These are phyloP conservation scores for Zingel zingel DNA, from an alignment of 2,113 vertebrate genomes.

Conservation along the genomic window DNA sequence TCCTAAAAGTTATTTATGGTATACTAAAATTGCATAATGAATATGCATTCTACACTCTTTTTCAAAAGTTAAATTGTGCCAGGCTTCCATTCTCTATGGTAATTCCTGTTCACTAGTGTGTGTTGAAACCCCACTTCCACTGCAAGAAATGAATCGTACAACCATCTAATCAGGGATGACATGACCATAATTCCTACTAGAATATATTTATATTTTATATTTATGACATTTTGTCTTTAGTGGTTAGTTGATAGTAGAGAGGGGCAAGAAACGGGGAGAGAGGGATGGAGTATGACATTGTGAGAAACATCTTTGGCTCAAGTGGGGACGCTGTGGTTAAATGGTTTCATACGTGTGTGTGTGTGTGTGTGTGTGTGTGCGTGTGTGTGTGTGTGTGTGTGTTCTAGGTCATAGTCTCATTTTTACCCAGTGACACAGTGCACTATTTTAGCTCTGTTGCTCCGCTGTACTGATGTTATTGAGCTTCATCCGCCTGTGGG, in stretches of 20 bases:
- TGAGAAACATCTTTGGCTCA: conserved; percentile 4
- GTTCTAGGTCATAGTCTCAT: background rate
- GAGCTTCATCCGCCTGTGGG: background rate
- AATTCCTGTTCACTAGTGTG: background rate
- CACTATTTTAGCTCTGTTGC: conserved; percentile 2
- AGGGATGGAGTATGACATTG: background rate
- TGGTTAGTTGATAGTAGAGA: background rate
- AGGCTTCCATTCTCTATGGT: background rate
- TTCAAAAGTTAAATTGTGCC: background rate
- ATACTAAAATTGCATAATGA: background rate
- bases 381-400: background rate
- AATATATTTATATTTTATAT: background rate
- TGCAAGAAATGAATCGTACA: background rate
- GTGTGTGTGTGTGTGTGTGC: background rate
- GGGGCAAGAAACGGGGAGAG: background rate
- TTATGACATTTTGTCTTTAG: background rate
- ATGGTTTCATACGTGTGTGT: background rate
- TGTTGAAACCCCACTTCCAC: background rate
- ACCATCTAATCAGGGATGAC: background rate
- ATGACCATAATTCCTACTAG: background rate
- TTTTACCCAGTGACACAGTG: conserved; percentile 23
- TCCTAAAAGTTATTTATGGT: no score
- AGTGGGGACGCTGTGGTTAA: background rate
- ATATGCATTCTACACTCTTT: background rate
- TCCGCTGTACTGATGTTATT: background rate